These are phyloP conservation scores for Arctia plantaginis DNA, from an alignment of 2,888 invertebrate genomes.

Conservation along the genomic window DNA sequence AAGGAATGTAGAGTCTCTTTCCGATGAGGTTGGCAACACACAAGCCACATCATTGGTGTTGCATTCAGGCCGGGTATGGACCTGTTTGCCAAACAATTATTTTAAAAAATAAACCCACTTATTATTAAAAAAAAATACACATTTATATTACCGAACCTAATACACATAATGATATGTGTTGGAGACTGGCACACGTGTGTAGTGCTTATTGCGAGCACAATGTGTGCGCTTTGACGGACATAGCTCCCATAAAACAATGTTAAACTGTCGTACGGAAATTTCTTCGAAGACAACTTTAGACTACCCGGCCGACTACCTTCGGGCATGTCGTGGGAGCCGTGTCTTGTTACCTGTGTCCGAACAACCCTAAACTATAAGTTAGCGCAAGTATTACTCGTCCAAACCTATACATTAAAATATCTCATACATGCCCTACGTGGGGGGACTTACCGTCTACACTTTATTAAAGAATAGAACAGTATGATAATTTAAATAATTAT, in stretches of 20 bases:
- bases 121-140: background rate
- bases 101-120: background rate
- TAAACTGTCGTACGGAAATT: background rate
- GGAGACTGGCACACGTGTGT: background rate
- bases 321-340: background rate
- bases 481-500: no score
- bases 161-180: background rate
- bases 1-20: background rate
- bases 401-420: background rate
- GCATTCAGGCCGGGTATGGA: no score
- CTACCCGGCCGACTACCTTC: background rate
- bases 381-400: constrained; percentile 5
- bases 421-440: background rate
- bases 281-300: background rate
- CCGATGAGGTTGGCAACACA: background rate
- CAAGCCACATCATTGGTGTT: no score
- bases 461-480: no score
- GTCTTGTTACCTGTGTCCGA: background rate
- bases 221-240: background rate
- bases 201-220: background rate
- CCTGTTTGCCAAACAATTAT: no score
- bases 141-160: no score
- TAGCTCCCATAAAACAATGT: background rate
- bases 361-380: constrained; percentile 2
- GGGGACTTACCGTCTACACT: background rate